Evolutionary conservation across 2,113 vertebrate species (phyloP).

Genomic region (Lepus americanus): DNA sequence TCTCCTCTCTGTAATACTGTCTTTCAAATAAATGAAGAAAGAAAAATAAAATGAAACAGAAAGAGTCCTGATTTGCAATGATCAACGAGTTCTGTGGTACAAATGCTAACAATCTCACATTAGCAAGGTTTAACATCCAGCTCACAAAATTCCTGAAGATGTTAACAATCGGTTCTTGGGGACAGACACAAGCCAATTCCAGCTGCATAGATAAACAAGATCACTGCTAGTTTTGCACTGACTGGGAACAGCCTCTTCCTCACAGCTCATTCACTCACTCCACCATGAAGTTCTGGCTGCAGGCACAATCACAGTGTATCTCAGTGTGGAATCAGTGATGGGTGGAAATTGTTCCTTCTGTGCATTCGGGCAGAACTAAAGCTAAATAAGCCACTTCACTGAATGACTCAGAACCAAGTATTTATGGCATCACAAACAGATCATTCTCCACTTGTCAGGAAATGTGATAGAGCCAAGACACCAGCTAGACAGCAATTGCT

Average conservation of each 20-base stretch:
- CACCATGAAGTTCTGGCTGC: background rate
- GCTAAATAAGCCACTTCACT: conserved; percentile 68
- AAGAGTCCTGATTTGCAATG: background rate
- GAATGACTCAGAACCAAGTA: conserved; percentile 58
- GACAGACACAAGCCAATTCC: background rate
- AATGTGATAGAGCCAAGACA: conserved; percentile 49
- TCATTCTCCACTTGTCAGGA: conserved; percentile 69
- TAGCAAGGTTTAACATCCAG: conserved; percentile 9
- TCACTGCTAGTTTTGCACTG: background rate
- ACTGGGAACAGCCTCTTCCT: background rate
- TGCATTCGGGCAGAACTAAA: conserved; percentile 51
- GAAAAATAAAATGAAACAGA: background rate
- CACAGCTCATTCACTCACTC: background rate
- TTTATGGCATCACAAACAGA: conserved; percentile 61
- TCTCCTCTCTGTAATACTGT: too few species aligned
- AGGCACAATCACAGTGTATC: conserved; percentile 17
- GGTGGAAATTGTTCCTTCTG: conserved; percentile 47
- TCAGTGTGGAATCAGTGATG: conserved; percentile 40
- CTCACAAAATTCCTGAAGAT: background rate
- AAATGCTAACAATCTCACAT: conserved; percentile 1
- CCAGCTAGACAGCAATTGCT: conserved; percentile 34
- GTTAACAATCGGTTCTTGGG: background rate
- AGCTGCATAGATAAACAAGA: background rate
- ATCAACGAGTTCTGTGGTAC: background rate
- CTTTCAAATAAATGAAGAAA: too few species aligned